Conservation (phyloP, 2,888 invertebrate species). For the Lepidocyrtoides sp. region DNA sequence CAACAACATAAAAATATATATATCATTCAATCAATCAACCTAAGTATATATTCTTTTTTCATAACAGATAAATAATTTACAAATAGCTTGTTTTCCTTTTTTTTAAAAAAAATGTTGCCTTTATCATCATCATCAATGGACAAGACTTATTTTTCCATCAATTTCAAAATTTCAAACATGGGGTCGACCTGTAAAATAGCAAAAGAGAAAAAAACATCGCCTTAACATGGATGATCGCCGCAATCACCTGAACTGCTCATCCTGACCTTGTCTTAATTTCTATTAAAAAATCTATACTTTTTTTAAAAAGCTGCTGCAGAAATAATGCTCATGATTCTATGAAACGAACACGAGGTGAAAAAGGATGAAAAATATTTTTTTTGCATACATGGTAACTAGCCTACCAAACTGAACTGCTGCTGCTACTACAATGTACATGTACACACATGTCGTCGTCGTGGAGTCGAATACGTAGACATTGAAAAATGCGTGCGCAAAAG, state of each 20-base stretch:
- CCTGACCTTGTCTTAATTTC: too few species aligned
- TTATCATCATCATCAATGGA: conserved; percentile 55
- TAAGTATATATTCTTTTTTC: neutral
- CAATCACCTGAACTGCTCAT: neutral
- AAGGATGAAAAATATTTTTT: too few species aligned
- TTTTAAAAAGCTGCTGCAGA: too few species aligned
- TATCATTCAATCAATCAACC: neutral
- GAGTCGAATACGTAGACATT: too few species aligned
- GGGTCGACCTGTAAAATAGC: conserved; percentile 83
- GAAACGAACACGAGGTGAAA: too few species aligned
- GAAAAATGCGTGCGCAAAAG: too few species aligned
- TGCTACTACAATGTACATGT: too few species aligned
- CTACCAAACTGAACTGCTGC: too few species aligned
- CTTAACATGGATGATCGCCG: conserved; percentile 67
- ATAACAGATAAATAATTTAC: conserved; percentile 32
- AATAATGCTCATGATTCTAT: too few species aligned
- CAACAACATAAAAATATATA: conserved; percentile 36
- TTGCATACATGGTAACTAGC: too few species aligned
- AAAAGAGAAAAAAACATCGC: conserved; percentile 83
- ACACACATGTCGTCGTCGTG: too few species aligned
- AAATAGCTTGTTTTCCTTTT: neutral
- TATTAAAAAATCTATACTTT: too few species aligned
- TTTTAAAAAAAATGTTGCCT: neutral
- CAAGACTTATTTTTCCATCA: conserved; percentile 60
- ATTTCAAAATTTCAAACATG: conserved; percentile 69